Conservation (phyloP, 2,888 invertebrate genomes). For the Anodontia alba region DNA sequence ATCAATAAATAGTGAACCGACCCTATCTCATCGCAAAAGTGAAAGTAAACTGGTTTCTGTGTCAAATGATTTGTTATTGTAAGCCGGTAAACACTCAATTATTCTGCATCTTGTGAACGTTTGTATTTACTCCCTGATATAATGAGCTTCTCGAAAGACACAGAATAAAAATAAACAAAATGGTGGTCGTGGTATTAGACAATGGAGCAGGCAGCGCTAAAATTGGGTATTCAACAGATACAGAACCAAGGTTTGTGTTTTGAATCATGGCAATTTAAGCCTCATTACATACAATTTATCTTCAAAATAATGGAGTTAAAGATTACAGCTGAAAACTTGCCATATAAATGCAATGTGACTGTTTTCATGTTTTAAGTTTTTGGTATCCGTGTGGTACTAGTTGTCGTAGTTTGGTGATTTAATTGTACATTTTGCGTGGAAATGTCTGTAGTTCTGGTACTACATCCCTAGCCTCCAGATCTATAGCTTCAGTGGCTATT, state of each 20-base stretch:
- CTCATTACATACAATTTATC: neutral
- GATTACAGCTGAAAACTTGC: neutral
- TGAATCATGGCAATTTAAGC: too few species aligned
- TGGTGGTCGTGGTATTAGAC: slow-evolving; percentile 89
- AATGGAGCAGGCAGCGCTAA: slow-evolving; percentile 96
- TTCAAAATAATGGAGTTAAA: neutral
- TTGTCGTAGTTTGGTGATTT: too few species aligned
- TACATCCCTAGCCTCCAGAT: too few species aligned
- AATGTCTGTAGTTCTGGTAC: too few species aligned
- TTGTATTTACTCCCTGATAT: neutral
- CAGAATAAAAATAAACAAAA: slow-evolving; percentile 67
- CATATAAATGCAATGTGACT: neutral
- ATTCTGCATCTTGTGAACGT: neutral
- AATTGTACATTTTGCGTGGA: too few species aligned
- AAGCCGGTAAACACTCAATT: neutral
- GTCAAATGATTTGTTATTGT: neutral
- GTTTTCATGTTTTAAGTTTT: too few species aligned
- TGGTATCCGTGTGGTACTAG: neutral
- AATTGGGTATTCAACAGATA: slow-evolving; percentile 91
- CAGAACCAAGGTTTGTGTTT: slow-evolving; percentile 88
- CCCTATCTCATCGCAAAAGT: too few species aligned
- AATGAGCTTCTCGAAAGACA: neutral
- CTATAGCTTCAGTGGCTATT: too few species aligned
- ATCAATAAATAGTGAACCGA: too few species aligned
- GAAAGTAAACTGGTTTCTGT: slow-evolving; percentile 1